phyloP scores from a whole-genome alignment of 2,797 vertebrate genomes.

The Notoglanidium macrostoma region DNA sequence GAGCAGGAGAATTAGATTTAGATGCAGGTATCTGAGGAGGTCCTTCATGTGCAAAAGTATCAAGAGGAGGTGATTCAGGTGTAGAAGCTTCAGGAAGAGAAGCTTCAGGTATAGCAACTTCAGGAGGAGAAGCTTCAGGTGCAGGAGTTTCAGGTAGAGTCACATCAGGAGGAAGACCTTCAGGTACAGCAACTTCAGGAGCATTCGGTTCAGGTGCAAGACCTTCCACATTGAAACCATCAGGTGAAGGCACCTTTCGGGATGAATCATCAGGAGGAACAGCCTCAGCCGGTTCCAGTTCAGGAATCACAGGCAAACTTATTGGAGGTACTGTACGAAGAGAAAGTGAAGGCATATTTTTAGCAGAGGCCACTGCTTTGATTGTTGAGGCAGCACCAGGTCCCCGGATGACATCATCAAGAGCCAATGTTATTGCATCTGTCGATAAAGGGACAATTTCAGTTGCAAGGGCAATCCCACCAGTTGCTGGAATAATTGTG shows the following conservation, averaged over 20 bases:
- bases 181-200: slow-evolving; percentile 28
- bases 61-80: neutral
- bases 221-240: slow-evolving; percentile 11
- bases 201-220: neutral
- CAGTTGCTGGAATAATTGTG: slow-evolving; percentile 28
- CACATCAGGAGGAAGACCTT: neutral
- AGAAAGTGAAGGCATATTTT: slow-evolving; percentile 56
- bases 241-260: slow-evolving; percentile 14
- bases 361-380: slow-evolving; percentile 33
- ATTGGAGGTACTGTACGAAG: slow-evolving; percentile 41
- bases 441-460: slow-evolving; percentile 19
- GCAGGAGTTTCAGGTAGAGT: neutral
- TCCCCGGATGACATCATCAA: slow-evolving; percentile 20
- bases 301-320: slow-evolving; percentile 2
- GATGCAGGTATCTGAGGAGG: no score
- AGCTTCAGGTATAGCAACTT: slow-evolving; percentile 16
- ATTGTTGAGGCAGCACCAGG: slow-evolving; percentile 33
- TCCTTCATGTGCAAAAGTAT: neutral
- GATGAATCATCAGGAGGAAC: slow-evolving; percentile 23
- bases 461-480: slow-evolving; percentile 24
- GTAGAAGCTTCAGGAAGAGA: slow-evolving; percentile 27
- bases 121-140: neutral
- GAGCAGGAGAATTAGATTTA: no score
- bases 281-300: slow-evolving; percentile 25
- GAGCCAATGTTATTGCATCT: slow-evolving; percentile 42